phyloP scores from a whole-genome alignment of 2,113 vertebrate genomes.

The Alexandromys fortis region DNA sequence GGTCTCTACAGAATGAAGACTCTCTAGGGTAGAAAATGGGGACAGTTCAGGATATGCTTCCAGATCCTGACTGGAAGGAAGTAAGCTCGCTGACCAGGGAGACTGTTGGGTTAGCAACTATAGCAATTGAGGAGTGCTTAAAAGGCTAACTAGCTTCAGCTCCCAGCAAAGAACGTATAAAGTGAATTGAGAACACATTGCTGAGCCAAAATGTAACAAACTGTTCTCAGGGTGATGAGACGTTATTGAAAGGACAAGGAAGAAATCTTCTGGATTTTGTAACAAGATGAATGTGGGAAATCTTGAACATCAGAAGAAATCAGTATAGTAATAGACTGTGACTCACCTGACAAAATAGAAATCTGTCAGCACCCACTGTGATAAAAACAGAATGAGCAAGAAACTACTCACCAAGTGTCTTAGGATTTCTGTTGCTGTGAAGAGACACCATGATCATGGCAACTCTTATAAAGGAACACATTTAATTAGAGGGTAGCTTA shows the following conservation, averaged over 20 bases:
- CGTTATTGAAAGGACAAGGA: background rate
- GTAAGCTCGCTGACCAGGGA: background rate
- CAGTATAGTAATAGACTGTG: background rate
- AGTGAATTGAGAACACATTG: background rate
- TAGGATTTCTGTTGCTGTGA: too few relatives aligned
- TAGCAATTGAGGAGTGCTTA: background rate
- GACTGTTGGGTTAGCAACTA: background rate
- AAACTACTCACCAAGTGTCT: background rate
- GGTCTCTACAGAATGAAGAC: background rate
- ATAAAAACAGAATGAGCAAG: background rate
- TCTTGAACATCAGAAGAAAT: background rate
- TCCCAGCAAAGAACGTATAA: background rate
- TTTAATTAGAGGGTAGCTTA: too few relatives aligned
- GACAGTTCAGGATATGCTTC: background rate
- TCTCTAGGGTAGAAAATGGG: background rate
- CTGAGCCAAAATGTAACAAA: background rate
- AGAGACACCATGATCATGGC: too few relatives aligned
- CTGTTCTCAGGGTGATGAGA: background rate
- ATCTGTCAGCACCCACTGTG: background rate
- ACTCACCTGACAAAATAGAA: slow-evolving; percentile 2
- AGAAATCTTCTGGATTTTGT: background rate
- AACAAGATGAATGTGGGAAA: background rate
- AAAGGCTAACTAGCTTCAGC: background rate
- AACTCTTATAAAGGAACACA: too few relatives aligned
- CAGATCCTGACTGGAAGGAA: background rate